Evolutionary conservation across 2,113 vertebrate species (phyloP).

Genomic region (Bombycilla garrulus): DNA sequence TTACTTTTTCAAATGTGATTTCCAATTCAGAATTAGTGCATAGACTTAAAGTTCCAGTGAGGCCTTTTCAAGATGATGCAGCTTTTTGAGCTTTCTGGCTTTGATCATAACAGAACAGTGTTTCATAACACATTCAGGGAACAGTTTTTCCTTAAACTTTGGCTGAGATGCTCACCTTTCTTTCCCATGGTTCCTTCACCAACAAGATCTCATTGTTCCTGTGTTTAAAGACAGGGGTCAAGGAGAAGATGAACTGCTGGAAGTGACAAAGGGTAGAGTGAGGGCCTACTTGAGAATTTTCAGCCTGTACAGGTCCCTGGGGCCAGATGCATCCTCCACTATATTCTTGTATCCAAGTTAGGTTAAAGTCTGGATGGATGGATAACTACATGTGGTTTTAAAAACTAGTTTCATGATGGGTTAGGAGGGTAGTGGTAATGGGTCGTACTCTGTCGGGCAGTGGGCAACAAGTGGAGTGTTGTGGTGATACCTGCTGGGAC

Average conservation of each 20-base stretch:
- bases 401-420: background rate
- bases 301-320: background rate
- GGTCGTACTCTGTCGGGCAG: background rate
- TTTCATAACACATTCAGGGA: background rate
- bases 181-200: background rate
- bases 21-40: background rate
- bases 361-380: background rate
- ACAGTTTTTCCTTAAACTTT: background rate
- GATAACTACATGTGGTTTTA: background rate
- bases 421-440: background rate
- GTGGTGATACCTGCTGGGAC: background rate
- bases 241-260: background rate
- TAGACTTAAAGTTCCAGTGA: background rate
- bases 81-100: background rate
- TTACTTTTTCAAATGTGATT: background rate
- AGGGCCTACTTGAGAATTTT: background rate
- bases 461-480: background rate
- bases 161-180: background rate
- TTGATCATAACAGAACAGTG: background rate
- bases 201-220: background rate
- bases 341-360: background rate
- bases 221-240: background rate
- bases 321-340: background rate
- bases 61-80: background rate
- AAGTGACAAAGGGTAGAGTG: background rate